Conservation (phyloP, 2,888 invertebrate species). For the Thumatha senex region DNA sequence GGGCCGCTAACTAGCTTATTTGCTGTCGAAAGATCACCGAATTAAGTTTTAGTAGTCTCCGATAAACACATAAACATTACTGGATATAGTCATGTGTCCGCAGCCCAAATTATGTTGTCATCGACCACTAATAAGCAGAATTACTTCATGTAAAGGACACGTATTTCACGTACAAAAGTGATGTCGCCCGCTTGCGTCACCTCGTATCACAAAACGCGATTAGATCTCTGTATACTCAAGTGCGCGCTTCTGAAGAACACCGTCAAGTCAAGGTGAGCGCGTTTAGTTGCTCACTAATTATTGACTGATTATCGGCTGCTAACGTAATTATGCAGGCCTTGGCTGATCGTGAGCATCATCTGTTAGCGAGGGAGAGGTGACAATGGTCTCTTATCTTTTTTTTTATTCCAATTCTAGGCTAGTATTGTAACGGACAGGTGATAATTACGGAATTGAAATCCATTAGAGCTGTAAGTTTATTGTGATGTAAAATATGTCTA, state of each 20-base stretch:
- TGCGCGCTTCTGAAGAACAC: slow-evolving; percentile 1
- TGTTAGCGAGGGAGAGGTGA: not conserved
- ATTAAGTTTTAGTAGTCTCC: too few species aligned
- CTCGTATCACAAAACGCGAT: slow-evolving; percentile 14
- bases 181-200: slow-evolving; percentile 18
- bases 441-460: too few species aligned
- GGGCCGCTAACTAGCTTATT: too few species aligned
- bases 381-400: too few species aligned
- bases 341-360: slow-evolving; percentile 5
- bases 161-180: slow-evolving; percentile 2
- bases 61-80: not conserved
- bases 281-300: slow-evolving; percentile 21
- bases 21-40: too few species aligned
- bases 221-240: slow-evolving; percentile 14
- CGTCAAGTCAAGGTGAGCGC: slow-evolving; percentile 20
- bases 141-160: slow-evolving; percentile 9
- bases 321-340: slow-evolving; percentile 5
- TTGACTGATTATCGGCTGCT: slow-evolving; percentile 16
- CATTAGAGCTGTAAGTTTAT: too few species aligned
- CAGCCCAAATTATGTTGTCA: not conserved
- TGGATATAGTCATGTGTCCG: not conserved
- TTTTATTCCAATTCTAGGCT: too few species aligned
- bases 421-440: too few species aligned
- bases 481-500: too few species aligned
- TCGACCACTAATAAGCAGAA: slow-evolving; percentile 6